Conservation (phyloP, 2,888 invertebrate genomes). For the Junonia oenone region DNA sequence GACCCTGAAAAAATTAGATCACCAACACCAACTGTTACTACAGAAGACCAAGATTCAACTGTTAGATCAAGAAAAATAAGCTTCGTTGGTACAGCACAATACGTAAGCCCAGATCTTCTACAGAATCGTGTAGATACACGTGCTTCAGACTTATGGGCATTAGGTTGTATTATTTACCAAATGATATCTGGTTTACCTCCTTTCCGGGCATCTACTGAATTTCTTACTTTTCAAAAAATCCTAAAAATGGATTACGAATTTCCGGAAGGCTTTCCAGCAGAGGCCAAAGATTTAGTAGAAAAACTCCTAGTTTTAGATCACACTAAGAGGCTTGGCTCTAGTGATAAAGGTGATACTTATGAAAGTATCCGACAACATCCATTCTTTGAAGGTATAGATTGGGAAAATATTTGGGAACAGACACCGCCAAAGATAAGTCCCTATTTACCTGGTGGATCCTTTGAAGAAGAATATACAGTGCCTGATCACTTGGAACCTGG, state of each 20-base stretch:
- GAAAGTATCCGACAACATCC: constrained; percentile 90
- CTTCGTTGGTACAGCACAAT: constrained; percentile 99
- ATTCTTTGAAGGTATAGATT: constrained; percentile 91
- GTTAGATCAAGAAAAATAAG: constrained; percentile 84
- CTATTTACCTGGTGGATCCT: constrained; percentile 85
- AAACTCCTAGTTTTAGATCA: constrained; percentile 91
- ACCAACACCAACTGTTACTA: constrained; percentile 31
- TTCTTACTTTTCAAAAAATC: constrained; percentile 97
- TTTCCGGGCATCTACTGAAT: constrained; percentile 95
- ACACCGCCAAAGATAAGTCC: constrained; percentile 91
- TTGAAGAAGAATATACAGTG: constrained; percentile 85
- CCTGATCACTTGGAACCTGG: constrained; percentile 92
- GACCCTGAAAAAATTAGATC: constrained; percentile 54
- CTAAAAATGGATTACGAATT: constrained; percentile 93
- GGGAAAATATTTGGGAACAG: constrained; percentile 87
- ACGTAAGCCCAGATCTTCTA: constrained; percentile 97
- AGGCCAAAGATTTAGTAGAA: constrained; percentile 92
- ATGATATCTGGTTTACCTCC: constrained; percentile 96
- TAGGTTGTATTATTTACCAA: constrained; percentile 98
- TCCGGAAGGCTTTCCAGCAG: constrained; percentile 92
- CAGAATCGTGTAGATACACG: constrained; percentile 87
- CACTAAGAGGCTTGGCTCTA: constrained; percentile 88
- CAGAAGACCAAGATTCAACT: constrained; percentile 52
- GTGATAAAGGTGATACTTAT: constrained; percentile 85
- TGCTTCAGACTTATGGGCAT: constrained; percentile 97